Evolutionary conservation across 2,113 vertebrate genomes (phyloP).

Genomic region (Choloepus hoffmanni): DNA sequence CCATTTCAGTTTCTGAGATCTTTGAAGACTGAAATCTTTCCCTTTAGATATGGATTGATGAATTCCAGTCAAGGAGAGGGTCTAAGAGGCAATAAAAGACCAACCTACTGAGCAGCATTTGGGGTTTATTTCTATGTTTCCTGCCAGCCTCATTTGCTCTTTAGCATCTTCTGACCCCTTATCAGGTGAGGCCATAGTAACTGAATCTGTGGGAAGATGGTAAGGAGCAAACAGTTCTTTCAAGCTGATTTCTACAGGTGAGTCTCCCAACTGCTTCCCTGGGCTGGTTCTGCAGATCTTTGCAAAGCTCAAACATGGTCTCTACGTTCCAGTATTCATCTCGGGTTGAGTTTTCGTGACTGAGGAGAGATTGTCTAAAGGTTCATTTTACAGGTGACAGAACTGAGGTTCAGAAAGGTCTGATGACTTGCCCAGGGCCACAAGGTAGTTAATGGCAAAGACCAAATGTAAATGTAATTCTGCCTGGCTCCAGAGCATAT

Average conservation of each 20-base stretch:
- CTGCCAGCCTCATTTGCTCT: background rate
- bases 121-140: background rate
- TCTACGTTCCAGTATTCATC: constrained; percentile 40
- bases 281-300: no score
- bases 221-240: background rate
- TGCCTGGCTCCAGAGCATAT: background rate
- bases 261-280: background rate
- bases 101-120: background rate
- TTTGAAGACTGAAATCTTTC: background rate
- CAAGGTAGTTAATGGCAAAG: background rate
- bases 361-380: constrained; percentile 64
- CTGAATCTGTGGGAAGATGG: background rate
- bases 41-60: background rate
- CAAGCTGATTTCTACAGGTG: background rate
- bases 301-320: background rate
- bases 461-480: background rate
- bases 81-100: background rate
- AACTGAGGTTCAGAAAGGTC: background rate
- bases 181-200: background rate
- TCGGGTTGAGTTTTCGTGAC: constrained; percentile 70
- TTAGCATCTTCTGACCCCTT: background rate
- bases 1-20: background rate
- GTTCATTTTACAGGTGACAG: background rate
- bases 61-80: background rate
- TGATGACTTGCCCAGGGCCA: background rate